A percentile compares a stretch with the other conserved stretches of the same genome.
These are phyloP conservation scores for Xyrichtys novacula DNA, from an alignment of 2,797 vertebrate genomes.

Conservation along the genomic window DNA sequence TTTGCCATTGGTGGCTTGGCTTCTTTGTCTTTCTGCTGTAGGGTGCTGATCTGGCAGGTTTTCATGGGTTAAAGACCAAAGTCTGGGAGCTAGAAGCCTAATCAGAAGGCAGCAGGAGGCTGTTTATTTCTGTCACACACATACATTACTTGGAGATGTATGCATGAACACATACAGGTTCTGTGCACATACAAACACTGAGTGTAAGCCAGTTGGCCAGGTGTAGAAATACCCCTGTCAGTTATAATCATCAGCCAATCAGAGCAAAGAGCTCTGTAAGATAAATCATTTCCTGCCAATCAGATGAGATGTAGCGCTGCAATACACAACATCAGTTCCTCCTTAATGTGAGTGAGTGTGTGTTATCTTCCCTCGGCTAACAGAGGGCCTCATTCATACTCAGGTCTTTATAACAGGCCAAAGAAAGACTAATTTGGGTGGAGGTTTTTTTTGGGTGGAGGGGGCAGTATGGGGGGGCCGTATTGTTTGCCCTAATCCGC, in stretches of 20 bases:
- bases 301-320: slow-evolving; percentile 42
- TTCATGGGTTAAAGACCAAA: slow-evolving; percentile 32
- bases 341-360: slow-evolving; percentile 73
- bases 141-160: slow-evolving; percentile 1
- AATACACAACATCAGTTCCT: slow-evolving; percentile 59
- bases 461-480: slow-evolving; percentile 71
- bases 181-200: slow-evolving; percentile 2
- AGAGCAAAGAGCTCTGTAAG: slow-evolving; percentile 18
- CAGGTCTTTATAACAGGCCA: slow-evolving; percentile 82
- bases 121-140: slow-evolving; percentile 28
- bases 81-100: slow-evolving; percentile 31
- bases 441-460: slow-evolving; percentile 73
- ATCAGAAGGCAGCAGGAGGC: slow-evolving; percentile 44
- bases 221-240: slow-evolving; percentile 53
- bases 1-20: slow-evolving; percentile 28
- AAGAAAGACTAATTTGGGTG: slow-evolving; percentile 84
- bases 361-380: slow-evolving; percentile 81
- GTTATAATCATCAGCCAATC: slow-evolving; percentile 59
- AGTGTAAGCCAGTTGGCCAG: slow-evolving; percentile 52
- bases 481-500: slow-evolving; percentile 85
- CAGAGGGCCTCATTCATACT: slow-evolving; percentile 82
- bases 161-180: background rate
- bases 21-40: slow-evolving; percentile 25
- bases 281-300: slow-evolving; percentile 64
- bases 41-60: slow-evolving; percentile 46